Evolutionary conservation across 2,888 invertebrate genomes (phyloP), one percentile per base, ranked within the genome.

Genomic region (Graphium colonna): DNA sequence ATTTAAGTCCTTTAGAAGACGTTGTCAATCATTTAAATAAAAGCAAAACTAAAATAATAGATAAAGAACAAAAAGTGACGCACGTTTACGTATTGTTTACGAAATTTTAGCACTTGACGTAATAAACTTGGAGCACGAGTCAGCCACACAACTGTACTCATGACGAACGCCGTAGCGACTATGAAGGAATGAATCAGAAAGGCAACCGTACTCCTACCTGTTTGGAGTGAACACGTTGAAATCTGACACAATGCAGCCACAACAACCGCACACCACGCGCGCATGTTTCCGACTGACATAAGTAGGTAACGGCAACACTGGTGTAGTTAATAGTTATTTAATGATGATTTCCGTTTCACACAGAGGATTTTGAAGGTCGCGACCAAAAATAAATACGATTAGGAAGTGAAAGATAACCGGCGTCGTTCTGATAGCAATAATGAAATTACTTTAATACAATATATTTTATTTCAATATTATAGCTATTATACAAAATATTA

Each of bases 251-350:
- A 18, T 56, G 52, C 58, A 55, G 53, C 57, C 54, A 64, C 57
- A 64, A 56, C 67, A 15, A 58, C 54, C 56, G 61, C 36, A 9
- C 44, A 55, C 56, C 68, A 59, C 61, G 13, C 18, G 52, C 65
- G 65, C 77, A 77, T 77, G 57, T 58, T 68, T 68, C 56, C 60
- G 56, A 76, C 74, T 73, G 57, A 60, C 10, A 31, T 15, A 10
- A 3, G 15, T 1, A 8, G 0, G 31, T 9, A 45, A 28, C 9
- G n/a, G 4, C 8, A 10, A n/a, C 9, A 33, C 9, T 33, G n/a
- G 9, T 33, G 28, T 8, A 8, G 28, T 8, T 7, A 7, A 10
- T 10, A 2, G n/a, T 10, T 10, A 33, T 10, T 10, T 5, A 36
- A 36, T 36, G 36, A 36, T 36, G 3, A 12, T 36, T 36, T 36